Evolutionary conservation across 2,113 vertebrate species (phyloP).

Genomic region (Todiramphus saurophagus): DNA sequence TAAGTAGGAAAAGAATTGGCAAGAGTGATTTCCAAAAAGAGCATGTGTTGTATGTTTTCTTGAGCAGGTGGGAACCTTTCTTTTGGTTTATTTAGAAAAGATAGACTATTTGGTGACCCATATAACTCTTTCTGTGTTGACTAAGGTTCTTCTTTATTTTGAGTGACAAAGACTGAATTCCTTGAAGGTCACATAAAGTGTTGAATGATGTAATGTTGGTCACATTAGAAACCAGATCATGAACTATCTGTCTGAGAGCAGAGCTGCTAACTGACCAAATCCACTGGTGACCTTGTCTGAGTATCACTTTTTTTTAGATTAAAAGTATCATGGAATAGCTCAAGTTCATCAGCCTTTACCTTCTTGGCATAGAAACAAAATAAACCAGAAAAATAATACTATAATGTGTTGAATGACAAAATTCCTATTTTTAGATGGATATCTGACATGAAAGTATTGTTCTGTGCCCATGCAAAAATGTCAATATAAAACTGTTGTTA

Average conservation of each 20-base stretch:
- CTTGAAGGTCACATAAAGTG: not conserved
- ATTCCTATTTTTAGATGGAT: not conserved
- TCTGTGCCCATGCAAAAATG: not conserved
- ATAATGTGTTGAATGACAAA: not conserved
- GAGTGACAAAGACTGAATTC: not conserved
- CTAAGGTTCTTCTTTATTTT: not conserved
- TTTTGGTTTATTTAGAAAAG: not conserved
- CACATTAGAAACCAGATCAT: not conserved
- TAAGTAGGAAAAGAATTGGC: not conserved
- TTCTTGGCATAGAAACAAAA: not conserved
- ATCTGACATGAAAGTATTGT: not conserved
- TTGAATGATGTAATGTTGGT: not conserved
- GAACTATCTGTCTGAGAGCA: not conserved
- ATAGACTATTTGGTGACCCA: not conserved
- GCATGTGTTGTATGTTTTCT: not conserved
- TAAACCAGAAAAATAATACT: not conserved
- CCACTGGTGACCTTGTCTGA: not conserved
- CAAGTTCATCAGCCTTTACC: not conserved
- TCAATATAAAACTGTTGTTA: not conserved
- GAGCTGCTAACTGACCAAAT: not conserved
- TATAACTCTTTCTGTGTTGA: not conserved
- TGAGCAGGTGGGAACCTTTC: not conserved
- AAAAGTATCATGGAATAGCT: not conserved
- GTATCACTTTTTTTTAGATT: not conserved
- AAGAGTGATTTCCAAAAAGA: not conserved